Evolutionary conservation across 2,113 vertebrate species (phyloP), one percentile per base, ranked within the genome.

Genomic region (Athene noctua): DNA sequence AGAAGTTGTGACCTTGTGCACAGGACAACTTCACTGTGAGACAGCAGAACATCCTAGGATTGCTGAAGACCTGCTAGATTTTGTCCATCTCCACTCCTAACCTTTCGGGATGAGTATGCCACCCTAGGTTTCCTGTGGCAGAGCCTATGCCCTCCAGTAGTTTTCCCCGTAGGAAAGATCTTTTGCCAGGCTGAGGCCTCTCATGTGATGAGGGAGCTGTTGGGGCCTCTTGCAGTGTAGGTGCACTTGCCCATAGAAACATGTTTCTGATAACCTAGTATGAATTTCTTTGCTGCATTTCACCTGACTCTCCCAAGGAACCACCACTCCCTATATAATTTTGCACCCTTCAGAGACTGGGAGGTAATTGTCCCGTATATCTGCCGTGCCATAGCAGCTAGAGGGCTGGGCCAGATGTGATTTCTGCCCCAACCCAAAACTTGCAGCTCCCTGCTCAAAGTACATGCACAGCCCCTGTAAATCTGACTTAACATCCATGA

Each of bases 401-500:
- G 32, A 57, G 42, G 17, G 46, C 57, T 71, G 55, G 49, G 42
- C 32, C 67, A 68, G 70, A 3, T 17, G 42, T 11, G n/a, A 38
- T 54, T 79, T 70, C 40, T 81, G 46, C 67, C 59, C 29, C 1
- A 1, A 57, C 11, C 30, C 82, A 44, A 21, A 87, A 46, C 15
- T 16, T n/a, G 29, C 65, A 54, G 9, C 42, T 67, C 26, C 34
- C 19, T 38, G 49, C 52, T 79, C 42, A 38, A 54, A 4, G 18
- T 17, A 73, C 25, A 25, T 10, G 30, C 72, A 30, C 46, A 40
- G 34, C 2, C 25, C 22, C 13, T 49, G 16, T 34, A 51, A 66
- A 38, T 46, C 46, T 0, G 0, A 6, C 30, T 40, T 32, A 67
- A 11, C 44, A 32, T 44, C n/a, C 9, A 1, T 9, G 6, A 4